Percentiles rank a stretch among this genome's conserved stretches.
Evolutionary conservation across 2,797 vertebrate genomes (phyloP).

Genomic region (Anableps anableps): DNA sequence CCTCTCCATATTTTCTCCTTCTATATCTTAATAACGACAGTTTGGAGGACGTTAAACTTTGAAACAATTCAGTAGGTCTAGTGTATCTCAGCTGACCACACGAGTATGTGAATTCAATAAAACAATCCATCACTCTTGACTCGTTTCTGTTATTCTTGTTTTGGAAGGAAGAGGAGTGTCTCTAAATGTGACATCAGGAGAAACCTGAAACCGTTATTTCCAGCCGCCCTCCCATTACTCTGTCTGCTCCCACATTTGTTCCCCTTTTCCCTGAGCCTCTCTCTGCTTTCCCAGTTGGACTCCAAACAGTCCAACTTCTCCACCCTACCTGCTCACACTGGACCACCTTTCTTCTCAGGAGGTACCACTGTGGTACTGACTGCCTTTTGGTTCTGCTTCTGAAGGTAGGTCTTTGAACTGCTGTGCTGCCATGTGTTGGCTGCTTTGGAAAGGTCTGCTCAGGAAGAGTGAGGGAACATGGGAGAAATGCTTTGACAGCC

Average conservation of each 20-base stretch:
- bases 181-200: slow-evolving; percentile 77
- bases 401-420: slow-evolving; percentile 66
- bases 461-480: slow-evolving; percentile 30
- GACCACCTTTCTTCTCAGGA: slow-evolving; percentile 9
- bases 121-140: slow-evolving; percentile 30
- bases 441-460: slow-evolving; percentile 37
- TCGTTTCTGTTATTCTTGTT: slow-evolving; percentile 18
- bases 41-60: slow-evolving; percentile 12
- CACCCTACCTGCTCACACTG: background rate
- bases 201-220: slow-evolving; percentile 75
- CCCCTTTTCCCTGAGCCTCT: slow-evolving; percentile 44
- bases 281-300: slow-evolving; percentile 25
- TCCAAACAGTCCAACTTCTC: slow-evolving; percentile 20
- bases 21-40: background rate
- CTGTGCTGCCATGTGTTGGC: slow-evolving; percentile 56
- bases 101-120: slow-evolving; percentile 13
- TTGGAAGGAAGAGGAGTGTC: slow-evolving; percentile 63
- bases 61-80: slow-evolving; percentile 28
- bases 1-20: slow-evolving; percentile 33
- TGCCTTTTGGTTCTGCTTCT: slow-evolving; percentile 30
- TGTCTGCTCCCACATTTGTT: slow-evolving; percentile 65
- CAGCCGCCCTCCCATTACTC: slow-evolving; percentile 62
- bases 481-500: slow-evolving; percentile 14
- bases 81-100: slow-evolving; percentile 14
- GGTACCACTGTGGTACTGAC: background rate